Base-by-base conservation (phyloP, 2,797 vertebrate genomes). In the Danio albolineatus region DNA sequence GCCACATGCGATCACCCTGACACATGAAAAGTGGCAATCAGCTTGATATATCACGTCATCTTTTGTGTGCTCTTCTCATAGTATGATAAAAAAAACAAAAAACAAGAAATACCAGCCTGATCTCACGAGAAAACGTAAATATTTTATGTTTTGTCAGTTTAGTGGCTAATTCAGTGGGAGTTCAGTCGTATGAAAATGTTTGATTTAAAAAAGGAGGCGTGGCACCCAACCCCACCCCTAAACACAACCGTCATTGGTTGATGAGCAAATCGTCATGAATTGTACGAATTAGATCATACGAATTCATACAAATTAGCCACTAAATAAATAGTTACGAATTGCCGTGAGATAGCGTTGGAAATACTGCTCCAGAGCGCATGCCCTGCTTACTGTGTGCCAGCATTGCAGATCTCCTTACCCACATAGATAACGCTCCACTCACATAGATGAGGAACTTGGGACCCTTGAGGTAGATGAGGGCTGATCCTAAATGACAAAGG, bases 1-100 rank as follows among this genome's bases (percentile, higher is more conserved):
- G 92, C 89, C 93, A 93, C 93, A 93, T 95, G 86, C 90, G 88
- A 84, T 95, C 95, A 62, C 94, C 92, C 92, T 95, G 85, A 73
- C 84, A 81, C 62, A 88, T 2, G 48, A 80, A 71, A 44, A 82
- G 21, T 53, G 2, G 62, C 7, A 13, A 28, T 70, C 46, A 39
- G 54, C 51, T 48, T 17, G 64, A 70, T 67, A 85, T 64, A 69
- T 49, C 16, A 67, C 19, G 59, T 41, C 46, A 73, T 48, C 16
- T 44, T 12, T 10, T 65, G 17, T 13, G 49, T 76, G 62, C 39
- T 66, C 49, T 28, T 28, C 13, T 67, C 10, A 8, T 46, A 67
- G 7, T 5, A 67, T 19, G 19, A 19, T 44, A 44, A 4, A 16
- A 10, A 39, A 5, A 7, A 7, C 7, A 59, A 51, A 74, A 41